Conservation (phyloP, 2,797 vertebrate species). For the Darevskia mixta region DNA sequence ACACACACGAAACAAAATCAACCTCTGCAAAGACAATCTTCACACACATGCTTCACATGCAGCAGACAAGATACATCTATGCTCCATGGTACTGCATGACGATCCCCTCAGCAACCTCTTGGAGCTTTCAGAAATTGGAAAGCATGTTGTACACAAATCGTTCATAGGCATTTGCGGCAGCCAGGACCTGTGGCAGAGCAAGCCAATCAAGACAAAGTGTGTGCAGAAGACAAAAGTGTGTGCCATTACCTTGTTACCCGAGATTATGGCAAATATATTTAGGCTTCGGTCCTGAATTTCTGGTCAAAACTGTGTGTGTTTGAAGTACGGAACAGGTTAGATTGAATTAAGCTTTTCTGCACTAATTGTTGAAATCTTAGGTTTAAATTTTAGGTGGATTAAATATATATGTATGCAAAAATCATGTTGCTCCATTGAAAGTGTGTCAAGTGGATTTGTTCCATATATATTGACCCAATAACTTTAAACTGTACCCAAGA, state of each 20-base stretch:
- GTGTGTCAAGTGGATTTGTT: constrained; percentile 24
- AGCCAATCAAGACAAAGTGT: neutral
- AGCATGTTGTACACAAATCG: neutral
- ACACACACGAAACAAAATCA: neutral
- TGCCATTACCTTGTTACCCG: too few species aligned
- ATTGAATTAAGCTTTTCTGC: neutral
- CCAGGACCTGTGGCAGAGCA: neutral
- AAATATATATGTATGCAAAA: neutral
- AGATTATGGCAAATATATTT: neutral
- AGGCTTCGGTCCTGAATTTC: neutral
- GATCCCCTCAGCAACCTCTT: neutral
- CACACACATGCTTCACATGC: neutral
- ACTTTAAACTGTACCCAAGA: neutral
- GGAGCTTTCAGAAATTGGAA: neutral
- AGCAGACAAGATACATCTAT: neutral
- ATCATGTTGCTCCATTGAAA: neutral
- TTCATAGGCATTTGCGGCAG: neutral
- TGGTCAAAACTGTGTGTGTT: neutral
- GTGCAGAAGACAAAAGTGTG: neutral
- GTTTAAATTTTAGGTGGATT: neutral
- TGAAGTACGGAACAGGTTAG: neutral
- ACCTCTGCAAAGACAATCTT: neutral
- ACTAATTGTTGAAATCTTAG: neutral
- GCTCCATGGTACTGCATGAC: too few species aligned
- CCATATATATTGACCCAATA: constrained; percentile 24